Base-by-base conservation (phyloP, 2,888 invertebrate genomes). In the Allophyes oxyacanthae region DNA sequence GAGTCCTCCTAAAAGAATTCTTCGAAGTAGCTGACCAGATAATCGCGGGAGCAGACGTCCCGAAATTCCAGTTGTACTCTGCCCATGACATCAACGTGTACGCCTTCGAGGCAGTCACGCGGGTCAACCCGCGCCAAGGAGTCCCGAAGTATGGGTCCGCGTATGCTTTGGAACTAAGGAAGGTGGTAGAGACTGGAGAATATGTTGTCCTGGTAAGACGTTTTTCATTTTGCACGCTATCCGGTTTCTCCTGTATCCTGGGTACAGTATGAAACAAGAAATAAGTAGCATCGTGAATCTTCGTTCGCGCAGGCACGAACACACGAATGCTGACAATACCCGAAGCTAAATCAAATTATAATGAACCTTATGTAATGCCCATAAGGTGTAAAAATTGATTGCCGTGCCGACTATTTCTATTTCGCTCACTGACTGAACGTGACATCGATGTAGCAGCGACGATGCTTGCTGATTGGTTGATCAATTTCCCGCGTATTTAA, bases 171-270 rank as follows among this genome's bases (percentile, higher is more conserved):
- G 87, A 87, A 42, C 57, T 87, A 37, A 78, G 86, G 13, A 73
- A 52, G 30, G 61, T 78, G 0, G 40, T 75, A 0, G 44, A 41
- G 0, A 78, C 80, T 11, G 82, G 77, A 7, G 37, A 81, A 42
- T 81, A 78, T 58, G 72, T 84, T 36, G 83, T 87, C 0, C 45
- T 82, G 78, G 86, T 86, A 48, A 81, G 83, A 13, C 0, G 25
- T 1, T 34, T 33, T 4, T 11, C 3, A 32, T 32, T n/a, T n/a
- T n/a, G n/a, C n/a, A 10, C 0, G 10, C 32, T 33, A 3, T 10
- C 5, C 5, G 1, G 0, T 33, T 2, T 10, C 4, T 33, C 8
- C 30, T 7, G 5, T 7, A 9, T 25, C 4, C 25, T 6, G 30
- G 30, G 30, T 30, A 30, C n/a, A n/a, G n/a, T n/a, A n/a, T n/a